Evolutionary conservation across 37 sponge, comb jelly and placozoan genomes (phyloP).

Genomic region (Tethya wilhelma): DNA sequence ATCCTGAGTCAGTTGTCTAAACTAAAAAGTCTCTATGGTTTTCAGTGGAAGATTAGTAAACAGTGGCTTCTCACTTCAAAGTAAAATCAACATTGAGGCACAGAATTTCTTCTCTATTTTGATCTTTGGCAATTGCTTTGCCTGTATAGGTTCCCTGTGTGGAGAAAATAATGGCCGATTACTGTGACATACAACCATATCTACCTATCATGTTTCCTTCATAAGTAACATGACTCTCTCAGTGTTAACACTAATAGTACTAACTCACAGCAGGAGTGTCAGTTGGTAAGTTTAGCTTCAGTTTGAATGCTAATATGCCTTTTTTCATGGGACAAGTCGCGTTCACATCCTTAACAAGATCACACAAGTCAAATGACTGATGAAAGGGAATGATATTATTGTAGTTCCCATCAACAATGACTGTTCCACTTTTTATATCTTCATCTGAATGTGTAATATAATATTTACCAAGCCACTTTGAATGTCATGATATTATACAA

Average conservation of each 20-base stretch:
- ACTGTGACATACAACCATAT: background rate
- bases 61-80: background rate
- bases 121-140: background rate
- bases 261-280: constrained; percentile 3
- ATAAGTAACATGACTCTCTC: background rate
- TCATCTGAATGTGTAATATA: constrained; percentile 11
- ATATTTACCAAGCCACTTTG: background rate
- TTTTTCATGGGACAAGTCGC: background rate
- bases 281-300: background rate
- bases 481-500: background rate
- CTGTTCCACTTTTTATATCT: background rate
- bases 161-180: background rate
- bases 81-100: background rate
- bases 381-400: background rate
- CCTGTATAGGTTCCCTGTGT: background rate
- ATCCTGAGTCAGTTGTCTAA: no score
- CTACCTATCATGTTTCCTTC: background rate
- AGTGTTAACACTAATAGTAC: background rate
- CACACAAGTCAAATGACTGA: constrained; percentile 3
- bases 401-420: background rate
- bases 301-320: background rate
- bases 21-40: background rate
- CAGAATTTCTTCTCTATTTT: background rate
- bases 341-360: background rate
- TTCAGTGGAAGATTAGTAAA: background rate